Conservation (phyloP, 2,797 vertebrate genomes). For the Poecilia velifera region DNA sequence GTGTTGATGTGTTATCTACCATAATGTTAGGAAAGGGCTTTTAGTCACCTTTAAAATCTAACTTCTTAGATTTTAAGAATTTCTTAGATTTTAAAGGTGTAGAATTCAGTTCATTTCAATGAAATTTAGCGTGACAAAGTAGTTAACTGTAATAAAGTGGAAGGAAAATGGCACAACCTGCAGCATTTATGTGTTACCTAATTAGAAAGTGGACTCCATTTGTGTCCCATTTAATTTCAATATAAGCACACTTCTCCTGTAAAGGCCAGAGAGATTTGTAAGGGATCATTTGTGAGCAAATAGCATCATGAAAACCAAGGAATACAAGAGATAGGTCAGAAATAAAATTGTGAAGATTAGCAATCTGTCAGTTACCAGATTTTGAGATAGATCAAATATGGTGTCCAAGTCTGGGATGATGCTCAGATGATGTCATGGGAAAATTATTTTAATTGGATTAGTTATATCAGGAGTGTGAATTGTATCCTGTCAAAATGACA, state of each 20-base stretch:
- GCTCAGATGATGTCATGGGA: too few relatives aligned
- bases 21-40: background rate
- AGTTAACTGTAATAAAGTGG: background rate
- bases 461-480: too few relatives aligned
- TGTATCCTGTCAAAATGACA: too few relatives aligned
- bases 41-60: background rate
- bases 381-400: too few relatives aligned
- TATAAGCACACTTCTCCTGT: background rate
- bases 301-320: background rate
- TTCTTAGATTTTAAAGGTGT: background rate
- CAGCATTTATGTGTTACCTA: background rate
- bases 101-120: background rate
- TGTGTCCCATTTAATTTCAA: background rate
- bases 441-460: too few relatives aligned
- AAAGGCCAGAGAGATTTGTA: background rate
- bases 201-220: background rate
- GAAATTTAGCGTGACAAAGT: background rate
- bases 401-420: too few relatives aligned
- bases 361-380: background rate
- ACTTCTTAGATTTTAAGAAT: background rate
- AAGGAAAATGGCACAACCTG: background rate
- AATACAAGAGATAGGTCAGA: background rate
- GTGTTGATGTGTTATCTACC: too few relatives aligned
- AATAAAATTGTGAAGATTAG: background rate
- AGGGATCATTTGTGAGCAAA: background rate